Evolutionary conservation across 2,888 invertebrate genomes (phyloP), one percentile per base, ranked within the genome.

Genomic region (Oscheius onirici): DNA sequence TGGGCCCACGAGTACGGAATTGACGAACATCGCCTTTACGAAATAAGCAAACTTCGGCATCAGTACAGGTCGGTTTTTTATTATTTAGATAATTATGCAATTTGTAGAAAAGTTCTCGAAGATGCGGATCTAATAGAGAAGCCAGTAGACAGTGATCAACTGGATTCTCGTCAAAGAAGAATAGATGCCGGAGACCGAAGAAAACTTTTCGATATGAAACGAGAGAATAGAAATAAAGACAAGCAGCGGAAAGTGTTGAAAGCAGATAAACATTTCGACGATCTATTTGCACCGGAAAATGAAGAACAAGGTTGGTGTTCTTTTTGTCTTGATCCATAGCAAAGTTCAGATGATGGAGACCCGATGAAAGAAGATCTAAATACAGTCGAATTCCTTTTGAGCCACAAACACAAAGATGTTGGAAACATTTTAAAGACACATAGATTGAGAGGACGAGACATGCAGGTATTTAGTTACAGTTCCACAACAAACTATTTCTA

Each of bases 21-120:
- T 8, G 97, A 99, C 88, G 97, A 99, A 88, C 97, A 99, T 88
- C 90, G 99, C 24, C 93, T 99, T 85, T 99, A 97, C 87, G 99
- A 99, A 89, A 93, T 95, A 85, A 94, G 94, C 0, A 97, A 97
- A 89, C 90, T 99, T 6, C 91, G 95, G 43, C 91, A 92, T 26
- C 99, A 99, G 88, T 82, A 82, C 67, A 73, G 78, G 73, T 74
- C n/a, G n/a, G n/a, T n/a, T n/a, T n/a, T n/a, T n/a, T 34, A 5
- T 58, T 11, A n/a, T 15, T 28, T 28, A 11, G 26, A 26, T 2
- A 15, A 15, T 2, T 28, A 57, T n/a, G 22, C 5, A 17, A 0
- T n/a, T 24, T 49, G 15, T 68, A 74, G 76, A 34, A 79, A 83
- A 51, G 76, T 87, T 65, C 74, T 88, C 20, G 83, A 84, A 54